These are phyloP conservation scores for Telmatherina bonti DNA, from an alignment of 2,797 vertebrate species.

Conservation along the genomic window DNA sequence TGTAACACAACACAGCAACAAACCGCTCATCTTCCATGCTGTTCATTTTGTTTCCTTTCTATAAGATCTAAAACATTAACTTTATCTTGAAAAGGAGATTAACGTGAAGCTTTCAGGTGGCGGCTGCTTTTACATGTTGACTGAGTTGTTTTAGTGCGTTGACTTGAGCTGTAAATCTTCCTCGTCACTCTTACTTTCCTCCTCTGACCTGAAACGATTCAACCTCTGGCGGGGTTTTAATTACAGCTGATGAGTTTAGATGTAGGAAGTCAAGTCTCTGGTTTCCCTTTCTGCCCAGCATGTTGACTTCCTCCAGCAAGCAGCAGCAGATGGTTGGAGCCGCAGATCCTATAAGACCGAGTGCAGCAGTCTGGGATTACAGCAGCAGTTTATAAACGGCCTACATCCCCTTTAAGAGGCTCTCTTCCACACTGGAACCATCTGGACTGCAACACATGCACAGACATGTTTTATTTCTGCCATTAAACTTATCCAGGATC, in stretches of 20 bases:
- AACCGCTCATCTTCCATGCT: no score
- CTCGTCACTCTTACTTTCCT: not conserved
- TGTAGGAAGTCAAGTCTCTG: not conserved
- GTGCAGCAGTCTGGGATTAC: conserved; percentile 49
- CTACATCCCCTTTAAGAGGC: conserved; percentile 39
- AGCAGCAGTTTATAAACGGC: conserved; percentile 42
- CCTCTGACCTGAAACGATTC: conserved; percentile 7
- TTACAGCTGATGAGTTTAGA: not conserved
- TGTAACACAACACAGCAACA: no score
- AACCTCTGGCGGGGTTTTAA: not conserved
- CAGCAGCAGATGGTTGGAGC: conserved; percentile 53
- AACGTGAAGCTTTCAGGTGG: no score
- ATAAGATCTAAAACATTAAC: no score
- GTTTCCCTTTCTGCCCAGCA: conserved; percentile 7
- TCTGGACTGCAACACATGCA: not conserved
- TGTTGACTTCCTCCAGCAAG: conserved; percentile 21
- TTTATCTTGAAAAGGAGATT: no score
- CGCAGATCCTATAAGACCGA: conserved; percentile 41
- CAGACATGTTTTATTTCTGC: not conserved
- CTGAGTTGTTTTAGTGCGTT: no score
- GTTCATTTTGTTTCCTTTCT: no score
- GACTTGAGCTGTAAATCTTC: not conserved
- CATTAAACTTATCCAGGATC: not conserved
- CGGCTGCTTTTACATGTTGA: no score
- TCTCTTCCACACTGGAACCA: conserved; percentile 3